Percentiles rank a stretch among this genome's conserved stretches.
These are phyloP conservation scores for Esox lucius DNA, from an alignment of 2,797 vertebrate species.

Conservation along the genomic window DNA sequence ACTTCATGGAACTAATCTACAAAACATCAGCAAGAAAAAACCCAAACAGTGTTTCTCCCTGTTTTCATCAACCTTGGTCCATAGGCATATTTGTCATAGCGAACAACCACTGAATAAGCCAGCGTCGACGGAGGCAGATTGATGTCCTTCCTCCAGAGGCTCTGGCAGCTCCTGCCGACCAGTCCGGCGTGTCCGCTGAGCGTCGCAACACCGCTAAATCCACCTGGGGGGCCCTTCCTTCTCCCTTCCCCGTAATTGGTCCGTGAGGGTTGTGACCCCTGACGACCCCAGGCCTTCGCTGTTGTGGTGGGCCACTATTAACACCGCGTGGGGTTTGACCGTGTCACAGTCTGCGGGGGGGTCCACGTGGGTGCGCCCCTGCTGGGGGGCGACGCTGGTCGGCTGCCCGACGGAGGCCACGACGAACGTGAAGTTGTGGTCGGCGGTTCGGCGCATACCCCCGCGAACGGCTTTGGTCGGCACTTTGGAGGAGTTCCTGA, in stretches of 20 bases:
- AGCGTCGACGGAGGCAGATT: conserved; percentile 8
- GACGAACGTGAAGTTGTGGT: conserved; percentile 60
- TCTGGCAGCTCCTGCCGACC: conserved; percentile 9
- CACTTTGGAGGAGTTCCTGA: conserved; percentile 72
- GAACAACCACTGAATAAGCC: conserved; percentile 2
- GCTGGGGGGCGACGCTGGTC: conserved; percentile 46
- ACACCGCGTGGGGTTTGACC: conserved; percentile 51
- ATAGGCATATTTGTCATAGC: not conserved
- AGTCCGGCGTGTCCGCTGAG: not conserved
- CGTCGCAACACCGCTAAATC: conserved; percentile 37
- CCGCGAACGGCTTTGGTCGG: conserved; percentile 56
- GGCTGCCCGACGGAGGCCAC: conserved; percentile 67
- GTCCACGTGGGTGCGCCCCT: conserved; percentile 39
- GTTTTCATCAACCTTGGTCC: conserved; percentile 12
- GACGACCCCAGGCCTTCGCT: conserved; percentile 37
- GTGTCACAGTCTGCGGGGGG: conserved; percentile 53
- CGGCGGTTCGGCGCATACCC: conserved; percentile 40
- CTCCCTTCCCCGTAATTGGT: conserved; percentile 29
- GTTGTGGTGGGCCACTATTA: conserved; percentile 63
- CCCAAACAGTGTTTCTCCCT: conserved; percentile 20
- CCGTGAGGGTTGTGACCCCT: conserved; percentile 21
- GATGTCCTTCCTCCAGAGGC: not conserved
- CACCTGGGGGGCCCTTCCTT: conserved; percentile 5
- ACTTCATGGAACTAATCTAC: not conserved
- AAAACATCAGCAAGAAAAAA: conserved; percentile 35